phyloP scores from a whole-genome alignment of 2,797 vertebrate genomes.

The Nyctibius grandis region DNA sequence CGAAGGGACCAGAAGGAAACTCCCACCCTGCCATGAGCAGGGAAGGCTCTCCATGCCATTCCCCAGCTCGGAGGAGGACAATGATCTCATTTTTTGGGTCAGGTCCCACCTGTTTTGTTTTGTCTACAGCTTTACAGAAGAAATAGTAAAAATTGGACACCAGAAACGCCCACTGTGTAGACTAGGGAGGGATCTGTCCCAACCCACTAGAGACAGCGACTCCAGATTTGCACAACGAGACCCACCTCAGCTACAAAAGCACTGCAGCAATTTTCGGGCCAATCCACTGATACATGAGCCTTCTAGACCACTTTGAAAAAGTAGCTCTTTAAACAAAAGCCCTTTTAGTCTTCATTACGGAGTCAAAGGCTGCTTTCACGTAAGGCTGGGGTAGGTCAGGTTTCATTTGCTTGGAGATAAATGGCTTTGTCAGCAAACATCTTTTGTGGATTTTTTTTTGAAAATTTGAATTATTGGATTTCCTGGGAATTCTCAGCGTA shows the following conservation, averaged over 20 bases:
- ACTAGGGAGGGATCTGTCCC: neutral
- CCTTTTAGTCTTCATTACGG: slow-evolving; percentile 9
- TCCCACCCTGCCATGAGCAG: neutral
- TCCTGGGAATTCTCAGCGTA: neutral
- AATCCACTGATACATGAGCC: neutral
- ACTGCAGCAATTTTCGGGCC: neutral
- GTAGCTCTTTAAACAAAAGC: slow-evolving; percentile 34
- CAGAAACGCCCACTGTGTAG: neutral
- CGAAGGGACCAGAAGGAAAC: neutral
- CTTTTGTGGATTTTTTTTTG: neutral
- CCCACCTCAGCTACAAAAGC: slow-evolving; percentile 9
- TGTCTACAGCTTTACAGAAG: neutral
- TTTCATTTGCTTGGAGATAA: slow-evolving; percentile 37
- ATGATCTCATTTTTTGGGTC: neutral
- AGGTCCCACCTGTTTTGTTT: neutral
- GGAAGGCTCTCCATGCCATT: neutral
- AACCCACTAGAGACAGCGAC: neutral
- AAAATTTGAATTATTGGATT: neutral
- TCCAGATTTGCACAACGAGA: neutral
- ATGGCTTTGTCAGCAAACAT: slow-evolving; percentile 45
- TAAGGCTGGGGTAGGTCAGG: neutral
- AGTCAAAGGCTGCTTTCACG: slow-evolving; percentile 42
- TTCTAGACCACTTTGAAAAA: neutral
- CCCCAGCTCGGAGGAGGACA: neutral
- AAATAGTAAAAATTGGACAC: neutral